Evolutionary conservation across 2,113 vertebrate species (phyloP), one percentile per base, ranked within the genome.

Genomic region (Apus apus): DNA sequence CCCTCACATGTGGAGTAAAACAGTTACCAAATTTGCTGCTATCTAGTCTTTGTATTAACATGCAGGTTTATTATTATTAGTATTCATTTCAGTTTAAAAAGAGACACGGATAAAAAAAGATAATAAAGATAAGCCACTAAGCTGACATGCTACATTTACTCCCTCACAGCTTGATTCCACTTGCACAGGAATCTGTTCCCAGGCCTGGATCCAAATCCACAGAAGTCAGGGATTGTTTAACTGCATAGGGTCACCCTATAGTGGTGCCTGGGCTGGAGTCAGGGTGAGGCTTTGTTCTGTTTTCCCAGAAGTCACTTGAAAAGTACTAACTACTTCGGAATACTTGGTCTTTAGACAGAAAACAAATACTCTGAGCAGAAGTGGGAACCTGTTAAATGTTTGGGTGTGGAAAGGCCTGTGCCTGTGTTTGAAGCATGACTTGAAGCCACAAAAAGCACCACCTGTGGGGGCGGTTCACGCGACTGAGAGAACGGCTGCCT

Each of bases 401-500:
- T 86, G 74, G 40, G 71, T 48, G 79, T 57, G 6, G 5, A 79
- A 82, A 91, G 51, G 43, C 60, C 65, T 0, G 0, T 0, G 6
- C 32, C 73, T 50, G 9, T 30, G 51, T 62, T 29, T 66, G 73
- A 91, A 93, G 58, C 10, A 68, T 25, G 30, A 87, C 46, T 46
- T 73, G 40, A 80, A 83, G 75, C 78, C 5, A 2, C 64, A 88
- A 62, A 93, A 94, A 83, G 71, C 73, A 56, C 56, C 11, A 20
- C 20, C 32, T 22, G 64, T 0, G 21, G 87, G 87, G 85, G 85
- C 1, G 7, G 62, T 34, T 50, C 70, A 51, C 0, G 2, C 1
- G 0, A 76, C 30, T 58, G 48, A 79, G 54, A 85, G 85, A 95
- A 75, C 71, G 83, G 67, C 93, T 91, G 91, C 93, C 93, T 67